Conservation (phyloP, 2,888 invertebrate species). For the Phyllotreta striolata region DNA sequence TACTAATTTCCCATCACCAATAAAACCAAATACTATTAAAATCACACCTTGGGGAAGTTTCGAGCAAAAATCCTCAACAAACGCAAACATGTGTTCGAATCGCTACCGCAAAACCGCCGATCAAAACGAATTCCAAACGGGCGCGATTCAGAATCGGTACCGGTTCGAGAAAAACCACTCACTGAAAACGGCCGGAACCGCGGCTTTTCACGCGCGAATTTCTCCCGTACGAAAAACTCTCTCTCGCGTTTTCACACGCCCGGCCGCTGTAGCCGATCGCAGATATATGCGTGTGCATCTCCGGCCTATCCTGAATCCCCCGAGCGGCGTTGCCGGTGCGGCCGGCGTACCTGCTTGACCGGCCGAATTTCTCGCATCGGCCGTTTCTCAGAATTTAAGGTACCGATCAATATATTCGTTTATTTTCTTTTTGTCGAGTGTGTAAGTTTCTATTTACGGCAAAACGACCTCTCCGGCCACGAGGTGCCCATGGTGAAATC, state of each 20-base stretch:
- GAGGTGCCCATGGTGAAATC: conserved; percentile 20
- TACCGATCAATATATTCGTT: conserved; percentile 22
- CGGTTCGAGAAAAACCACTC: background rate
- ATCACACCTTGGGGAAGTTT: conserved; percentile 31
- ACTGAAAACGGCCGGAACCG: conserved; percentile 4
- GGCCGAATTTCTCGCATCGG: conserved; percentile 24
- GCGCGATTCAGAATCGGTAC: background rate
- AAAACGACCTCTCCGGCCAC: conserved; percentile 18
- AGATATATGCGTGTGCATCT: conserved; percentile 34
- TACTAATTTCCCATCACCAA: conserved; percentile 3
- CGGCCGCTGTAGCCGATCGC: conserved; percentile 10
- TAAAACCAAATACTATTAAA: background rate
- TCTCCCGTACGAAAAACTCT: conserved; percentile 15
- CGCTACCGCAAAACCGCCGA: conserved; percentile 7
- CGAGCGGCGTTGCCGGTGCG: conserved; percentile 21
- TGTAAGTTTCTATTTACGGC: conserved; percentile 30
- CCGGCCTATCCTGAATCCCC: conserved; percentile 10
- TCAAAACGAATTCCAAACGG: background rate
- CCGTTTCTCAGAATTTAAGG: conserved; percentile 23
- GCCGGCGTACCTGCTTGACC: conserved; percentile 14
- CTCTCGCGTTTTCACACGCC: conserved; percentile 19
- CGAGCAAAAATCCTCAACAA: conserved; percentile 28
- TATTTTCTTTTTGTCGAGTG: conserved; percentile 14
- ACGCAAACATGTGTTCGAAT: conserved; percentile 29
- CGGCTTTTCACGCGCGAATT: conserved; percentile 11